Percentiles rank a stretch among this genome's conserved stretches.
Evolutionary conservation across 2,888 invertebrate species (phyloP).

Genomic region (Spisula subtruncata): DNA sequence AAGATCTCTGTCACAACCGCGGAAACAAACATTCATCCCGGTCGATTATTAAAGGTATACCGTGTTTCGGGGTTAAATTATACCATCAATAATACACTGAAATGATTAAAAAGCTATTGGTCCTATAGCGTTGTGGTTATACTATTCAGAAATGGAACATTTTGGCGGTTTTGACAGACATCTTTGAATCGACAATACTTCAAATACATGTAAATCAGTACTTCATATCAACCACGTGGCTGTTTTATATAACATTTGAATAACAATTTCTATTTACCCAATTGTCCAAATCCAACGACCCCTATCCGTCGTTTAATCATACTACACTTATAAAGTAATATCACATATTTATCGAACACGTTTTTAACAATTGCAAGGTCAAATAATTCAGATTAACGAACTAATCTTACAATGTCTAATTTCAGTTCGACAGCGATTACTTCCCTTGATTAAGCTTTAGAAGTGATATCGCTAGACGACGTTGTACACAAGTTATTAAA

Average conservation of each 20-base stretch:
- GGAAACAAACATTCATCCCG: too few relatives aligned
- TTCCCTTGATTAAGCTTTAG: constrained; percentile 20
- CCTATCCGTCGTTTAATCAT: constrained; percentile 81
- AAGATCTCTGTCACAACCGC: too few relatives aligned
- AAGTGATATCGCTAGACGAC: constrained; percentile 12
- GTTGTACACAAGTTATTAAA: background rate
- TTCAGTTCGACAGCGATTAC: constrained; percentile 31
- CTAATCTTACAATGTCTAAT: constrained; percentile 12
- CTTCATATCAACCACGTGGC: background rate
- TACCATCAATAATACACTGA: too few relatives aligned
- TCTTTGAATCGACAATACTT: too few relatives aligned
- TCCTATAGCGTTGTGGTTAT: too few relatives aligned
- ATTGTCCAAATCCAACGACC: constrained; percentile 88
- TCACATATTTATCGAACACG: constrained; percentile 1
- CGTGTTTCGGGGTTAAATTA: too few relatives aligned
- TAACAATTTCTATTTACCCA: constrained; percentile 83
- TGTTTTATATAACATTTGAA: background rate
- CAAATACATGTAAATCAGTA: too few relatives aligned
- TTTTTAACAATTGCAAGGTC: constrained; percentile 5
- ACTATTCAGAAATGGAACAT: too few relatives aligned
- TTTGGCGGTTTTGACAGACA: too few relatives aligned
- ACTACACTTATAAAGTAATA: background rate
- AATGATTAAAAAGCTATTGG: too few relatives aligned
- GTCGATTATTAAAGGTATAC: too few relatives aligned
- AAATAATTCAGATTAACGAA: constrained; percentile 29